Evolutionary conservation across 2,888 invertebrate species (phyloP).

Genomic region (Keiferia lycopersicella): DNA sequence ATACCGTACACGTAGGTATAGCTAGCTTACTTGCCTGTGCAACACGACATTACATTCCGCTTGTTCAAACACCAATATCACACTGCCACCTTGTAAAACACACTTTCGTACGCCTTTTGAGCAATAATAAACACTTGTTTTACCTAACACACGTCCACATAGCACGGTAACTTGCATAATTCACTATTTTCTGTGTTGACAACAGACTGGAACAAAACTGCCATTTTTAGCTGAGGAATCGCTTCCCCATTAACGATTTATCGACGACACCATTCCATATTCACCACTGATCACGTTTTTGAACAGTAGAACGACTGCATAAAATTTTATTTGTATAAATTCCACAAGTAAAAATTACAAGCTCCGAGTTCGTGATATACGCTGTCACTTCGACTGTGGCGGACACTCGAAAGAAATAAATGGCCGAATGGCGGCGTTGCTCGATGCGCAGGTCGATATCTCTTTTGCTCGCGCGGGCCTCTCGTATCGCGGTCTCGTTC

Average conservation of each 20-base stretch:
- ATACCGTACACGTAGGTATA: slow-evolving; percentile 7
- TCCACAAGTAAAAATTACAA: slow-evolving; percentile 69
- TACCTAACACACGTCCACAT: slow-evolving; percentile 76
- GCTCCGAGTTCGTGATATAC: slow-evolving; percentile 64
- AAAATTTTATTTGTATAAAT: slow-evolving; percentile 67
- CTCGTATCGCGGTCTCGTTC: slow-evolving; percentile 52
- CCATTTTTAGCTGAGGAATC: slow-evolving; percentile 57
- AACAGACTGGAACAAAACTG: slow-evolving; percentile 69
- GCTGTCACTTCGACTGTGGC: slow-evolving; percentile 73
- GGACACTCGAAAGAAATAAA: slow-evolving; percentile 75
- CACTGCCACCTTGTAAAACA: slow-evolving; percentile 20
- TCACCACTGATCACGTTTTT: slow-evolving; percentile 22
- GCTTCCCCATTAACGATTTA: slow-evolving; percentile 42
- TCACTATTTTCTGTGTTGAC: slow-evolving; percentile 76
- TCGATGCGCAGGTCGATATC: slow-evolving; percentile 54
- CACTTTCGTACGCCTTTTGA: slow-evolving; percentile 40
- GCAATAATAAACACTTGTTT: slow-evolving; percentile 51
- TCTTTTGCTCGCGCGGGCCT: slow-evolving; percentile 43
- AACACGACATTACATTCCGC: slow-evolving; percentile 10
- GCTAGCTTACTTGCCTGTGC: slow-evolving; percentile 13
- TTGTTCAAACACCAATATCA: slow-evolving; percentile 14
- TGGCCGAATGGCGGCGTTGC: slow-evolving; percentile 64
- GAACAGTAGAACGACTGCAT: slow-evolving; percentile 55
- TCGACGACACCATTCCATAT: slow-evolving; percentile 36
- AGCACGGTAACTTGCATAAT: slow-evolving; percentile 77